Evolutionary conservation across 2,888 invertebrate species (phyloP).

Genomic region (Spilosoma lubricipeda): DNA sequence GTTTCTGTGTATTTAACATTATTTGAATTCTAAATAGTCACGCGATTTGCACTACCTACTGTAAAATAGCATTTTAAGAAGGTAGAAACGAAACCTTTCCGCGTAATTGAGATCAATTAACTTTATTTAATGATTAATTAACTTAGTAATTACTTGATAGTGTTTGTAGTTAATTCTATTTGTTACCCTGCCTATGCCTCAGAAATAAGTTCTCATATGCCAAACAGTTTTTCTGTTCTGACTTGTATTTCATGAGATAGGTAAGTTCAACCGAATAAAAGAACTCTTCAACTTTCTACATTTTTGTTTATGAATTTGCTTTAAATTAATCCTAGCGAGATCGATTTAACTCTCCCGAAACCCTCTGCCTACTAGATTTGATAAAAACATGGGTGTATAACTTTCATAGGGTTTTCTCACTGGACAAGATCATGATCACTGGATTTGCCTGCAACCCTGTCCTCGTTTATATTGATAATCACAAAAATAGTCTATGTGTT

Average conservation of each 20-base stretch:
- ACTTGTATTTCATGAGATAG: neutral
- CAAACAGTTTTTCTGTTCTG: neutral
- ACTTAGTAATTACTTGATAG: neutral
- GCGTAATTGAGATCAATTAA: neutral
- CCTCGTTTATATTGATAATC: no score
- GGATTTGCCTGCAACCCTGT: no score
- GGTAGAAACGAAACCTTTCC: neutral
- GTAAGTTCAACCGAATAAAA: neutral
- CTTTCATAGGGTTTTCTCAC: no score
- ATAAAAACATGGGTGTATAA: no score
- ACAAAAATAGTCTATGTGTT: no score
- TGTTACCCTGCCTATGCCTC: no score
- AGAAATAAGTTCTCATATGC: neutral
- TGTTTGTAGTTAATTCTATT: no score
- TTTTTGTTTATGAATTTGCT: no score
- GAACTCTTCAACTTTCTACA: neutral
- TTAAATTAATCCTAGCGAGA: no score
- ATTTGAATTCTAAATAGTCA: neutral
- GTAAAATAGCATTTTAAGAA: neutral
- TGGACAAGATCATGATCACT: no score
- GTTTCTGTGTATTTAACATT: neutral
- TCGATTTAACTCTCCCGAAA: no score
- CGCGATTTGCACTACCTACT: neutral
- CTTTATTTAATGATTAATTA: neutral
- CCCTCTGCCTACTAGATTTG: no score